Evolutionary conservation across 2,797 vertebrate species (phyloP).

Genomic region (Tangara arthus): DNA sequence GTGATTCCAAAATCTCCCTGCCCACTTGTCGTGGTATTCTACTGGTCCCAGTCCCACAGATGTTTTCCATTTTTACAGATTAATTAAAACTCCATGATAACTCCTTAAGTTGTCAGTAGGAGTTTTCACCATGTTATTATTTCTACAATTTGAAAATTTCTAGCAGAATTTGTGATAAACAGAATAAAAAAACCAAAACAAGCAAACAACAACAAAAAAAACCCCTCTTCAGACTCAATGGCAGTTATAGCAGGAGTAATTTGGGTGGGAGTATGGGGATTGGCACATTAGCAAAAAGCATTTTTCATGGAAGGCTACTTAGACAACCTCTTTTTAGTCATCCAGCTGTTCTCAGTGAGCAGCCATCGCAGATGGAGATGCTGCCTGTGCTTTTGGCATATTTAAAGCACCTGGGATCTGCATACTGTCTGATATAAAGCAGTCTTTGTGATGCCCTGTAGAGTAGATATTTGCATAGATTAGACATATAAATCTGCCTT

Average conservation of each 20-base stretch:
- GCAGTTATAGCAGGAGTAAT: neutral
- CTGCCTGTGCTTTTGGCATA: constrained; percentile 13
- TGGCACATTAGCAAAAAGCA: constrained; percentile 12
- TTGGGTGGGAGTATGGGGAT: neutral
- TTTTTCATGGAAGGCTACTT: constrained; percentile 26
- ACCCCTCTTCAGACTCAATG: neutral
- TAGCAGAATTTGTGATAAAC: neutral
- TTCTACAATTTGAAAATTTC: neutral
- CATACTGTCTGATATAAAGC: constrained; percentile 35
- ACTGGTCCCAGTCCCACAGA: neutral
- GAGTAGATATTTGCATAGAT: constrained; percentile 71
- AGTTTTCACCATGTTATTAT: neutral
- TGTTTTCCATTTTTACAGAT: neutral
- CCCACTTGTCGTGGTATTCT: neutral
- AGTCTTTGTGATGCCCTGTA: constrained; percentile 60
- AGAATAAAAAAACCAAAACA: neutral
- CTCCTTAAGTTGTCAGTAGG: neutral
- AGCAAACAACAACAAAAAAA: neutral
- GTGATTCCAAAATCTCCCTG: neutral
- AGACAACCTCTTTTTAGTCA: constrained; percentile 25
- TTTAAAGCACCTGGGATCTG: constrained; percentile 61
- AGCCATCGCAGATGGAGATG: constrained; percentile 49
- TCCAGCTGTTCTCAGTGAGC: constrained; percentile 34
- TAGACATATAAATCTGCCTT: constrained; percentile 68
- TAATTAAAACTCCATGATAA: neutral